A percentile compares a stretch with the other conserved stretches of the same genome.
phyloP scores from a whole-genome alignment of 2,888 invertebrate genomes.

The Subacronicta megacephala region DNA sequence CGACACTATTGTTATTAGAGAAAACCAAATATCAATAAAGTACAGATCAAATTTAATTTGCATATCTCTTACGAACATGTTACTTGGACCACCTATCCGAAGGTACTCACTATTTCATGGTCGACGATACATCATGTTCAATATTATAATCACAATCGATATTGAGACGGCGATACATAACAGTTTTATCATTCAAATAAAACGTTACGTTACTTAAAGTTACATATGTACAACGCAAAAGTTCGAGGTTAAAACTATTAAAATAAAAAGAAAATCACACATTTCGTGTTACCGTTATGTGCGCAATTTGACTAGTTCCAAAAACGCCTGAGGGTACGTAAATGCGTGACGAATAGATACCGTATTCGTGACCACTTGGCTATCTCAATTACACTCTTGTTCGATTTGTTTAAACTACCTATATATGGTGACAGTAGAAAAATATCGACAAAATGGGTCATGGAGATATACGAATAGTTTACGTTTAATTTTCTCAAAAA shows the following conservation, averaged over 20 bases:
- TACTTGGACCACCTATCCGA: constrained; percentile 27
- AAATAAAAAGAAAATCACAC: constrained; percentile 46
- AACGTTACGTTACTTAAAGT: constrained; percentile 38
- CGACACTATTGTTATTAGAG: constrained; percentile 59
- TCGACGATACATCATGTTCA: constrained; percentile 46
- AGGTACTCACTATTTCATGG: constrained; percentile 44
- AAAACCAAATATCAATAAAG: constrained; percentile 63
- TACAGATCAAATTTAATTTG: constrained; percentile 56
- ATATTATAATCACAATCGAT: constrained; percentile 39
- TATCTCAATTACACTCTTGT: constrained; percentile 66
- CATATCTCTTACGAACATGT: constrained; percentile 56
- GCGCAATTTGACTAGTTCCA: constrained; percentile 70
- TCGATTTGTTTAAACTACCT: constrained; percentile 61
- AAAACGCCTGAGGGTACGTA: constrained; percentile 66
- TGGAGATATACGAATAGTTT: constrained; percentile 25
- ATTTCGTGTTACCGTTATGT: constrained; percentile 67
- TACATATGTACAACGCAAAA: constrained; percentile 31
- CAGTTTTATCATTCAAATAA: constrained; percentile 25
- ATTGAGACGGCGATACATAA: constrained; percentile 37
- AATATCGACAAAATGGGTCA: constrained; percentile 58
- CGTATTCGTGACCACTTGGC: constrained; percentile 73
- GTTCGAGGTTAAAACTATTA: constrained; percentile 44
- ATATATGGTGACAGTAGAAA: constrained; percentile 59
- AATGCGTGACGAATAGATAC: constrained; percentile 60
- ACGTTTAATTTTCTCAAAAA: constrained; percentile 36